phyloP scores from a whole-genome alignment of 1,140 invertebrate genomes.

The Leucophenga varia region DNA sequence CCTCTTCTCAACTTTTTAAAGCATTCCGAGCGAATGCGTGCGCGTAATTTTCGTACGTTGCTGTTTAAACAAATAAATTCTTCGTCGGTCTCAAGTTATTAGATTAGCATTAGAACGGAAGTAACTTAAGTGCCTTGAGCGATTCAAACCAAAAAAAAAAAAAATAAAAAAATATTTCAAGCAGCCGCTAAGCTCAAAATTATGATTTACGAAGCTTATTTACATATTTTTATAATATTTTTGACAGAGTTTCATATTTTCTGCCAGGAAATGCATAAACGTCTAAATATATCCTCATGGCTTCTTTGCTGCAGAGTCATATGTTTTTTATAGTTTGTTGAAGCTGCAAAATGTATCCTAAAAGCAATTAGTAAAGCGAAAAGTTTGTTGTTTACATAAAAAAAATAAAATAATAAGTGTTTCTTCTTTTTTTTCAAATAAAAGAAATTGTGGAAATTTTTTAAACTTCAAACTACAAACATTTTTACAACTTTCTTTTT shows the following conservation, averaged over 20 bases:
- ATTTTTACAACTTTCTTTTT: background rate
- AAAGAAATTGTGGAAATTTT: slow-evolving; percentile 48
- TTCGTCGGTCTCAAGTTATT: slow-evolving; percentile 48
- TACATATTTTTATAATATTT: too few species aligned
- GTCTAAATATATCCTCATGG: too few species aligned
- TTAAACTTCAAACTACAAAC: slow-evolving; percentile 5
- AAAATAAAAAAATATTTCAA: too few species aligned
- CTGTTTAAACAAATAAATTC: slow-evolving; percentile 50
- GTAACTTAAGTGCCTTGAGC: too few species aligned
- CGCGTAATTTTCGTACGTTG: slow-evolving; percentile 51
- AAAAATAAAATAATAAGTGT: background rate
- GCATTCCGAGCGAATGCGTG: slow-evolving; percentile 17
- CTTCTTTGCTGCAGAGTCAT: slow-evolving; percentile 37
- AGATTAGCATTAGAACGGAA: slow-evolving; percentile 46
- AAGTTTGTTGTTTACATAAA: too few species aligned
- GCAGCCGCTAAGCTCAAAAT: slow-evolving; percentile 38
- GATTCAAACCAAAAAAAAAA: too few species aligned
- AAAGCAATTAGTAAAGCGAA: too few species aligned
- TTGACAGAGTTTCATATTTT: too few species aligned
- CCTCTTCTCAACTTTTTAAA: too few species aligned
- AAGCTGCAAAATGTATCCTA: slow-evolving; percentile 6
- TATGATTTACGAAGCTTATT: slow-evolving; percentile 46
- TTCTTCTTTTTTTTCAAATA: slow-evolving; percentile 24
- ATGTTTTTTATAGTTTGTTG: slow-evolving; percentile 40
- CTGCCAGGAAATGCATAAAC: too few species aligned